Evolutionary conservation across 1,140 invertebrate species (phyloP), one percentile per base, ranked within the genome.

Genomic region (Chlorops oryzae): DNA sequence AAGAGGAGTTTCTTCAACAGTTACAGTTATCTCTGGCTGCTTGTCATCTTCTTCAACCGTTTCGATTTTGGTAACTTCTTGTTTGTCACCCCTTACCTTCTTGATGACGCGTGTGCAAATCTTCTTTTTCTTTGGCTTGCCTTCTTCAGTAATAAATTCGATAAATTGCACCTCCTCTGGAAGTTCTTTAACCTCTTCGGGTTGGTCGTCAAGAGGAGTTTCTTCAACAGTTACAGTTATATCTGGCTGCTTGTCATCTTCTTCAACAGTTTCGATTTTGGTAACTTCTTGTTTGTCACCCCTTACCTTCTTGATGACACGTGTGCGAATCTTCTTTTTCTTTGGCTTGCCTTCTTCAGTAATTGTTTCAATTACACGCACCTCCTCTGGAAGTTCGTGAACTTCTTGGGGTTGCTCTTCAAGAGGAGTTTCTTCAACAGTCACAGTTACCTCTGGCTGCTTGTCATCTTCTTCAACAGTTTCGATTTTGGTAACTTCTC

Each of bases 391-490:
- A 48, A 48, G 46, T 5, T 48, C 46, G 15, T 38, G 5, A 12
- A 42, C 18, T 23, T 43, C 38, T 48, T 45, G 22, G 25, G 20
- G 21, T 12, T 18, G 28, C 27, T 48, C 38, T 47, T 47, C 44
- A 2, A 38, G 5, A 1, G 41, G 42, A 6, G 35, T 39, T 24
- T 57, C 53, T 51, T 62, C 56, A 3, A 56, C 20, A 34, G 49
- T 59, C 5, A 62, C 59, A 28, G 60, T 62, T 21, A 58, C 66
- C 45, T 67, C 54, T 22, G 65, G 60, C 23, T 61, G 32, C 49
- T 67, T 59, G 20, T 62, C 65, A 41, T 70, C 60, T 55, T 75
- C 66, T 58, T 73, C 67, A 15, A 70, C 56, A 1, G 67, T 72
- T 5, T 72, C 62, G 43, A 70, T 66, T 47, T 64, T 57, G 13